Evolutionary conservation across 2,113 vertebrate genomes (phyloP).

Genomic region (Spermophilus dauricus): DNA sequence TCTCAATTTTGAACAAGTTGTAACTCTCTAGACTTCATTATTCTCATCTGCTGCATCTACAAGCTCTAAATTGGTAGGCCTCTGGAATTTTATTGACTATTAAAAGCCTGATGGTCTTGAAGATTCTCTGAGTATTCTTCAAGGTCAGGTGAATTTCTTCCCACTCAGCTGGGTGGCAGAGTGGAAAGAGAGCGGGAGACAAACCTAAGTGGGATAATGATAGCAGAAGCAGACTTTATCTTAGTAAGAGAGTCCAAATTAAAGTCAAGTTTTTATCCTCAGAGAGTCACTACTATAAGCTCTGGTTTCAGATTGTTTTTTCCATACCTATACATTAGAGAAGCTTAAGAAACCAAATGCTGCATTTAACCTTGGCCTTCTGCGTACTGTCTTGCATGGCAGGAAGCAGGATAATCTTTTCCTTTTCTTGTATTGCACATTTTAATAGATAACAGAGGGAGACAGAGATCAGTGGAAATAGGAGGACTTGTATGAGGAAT

Average conservation of each 20-base stretch:
- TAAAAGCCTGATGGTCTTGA: constrained; percentile 34
- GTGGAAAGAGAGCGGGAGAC: constrained; percentile 63
- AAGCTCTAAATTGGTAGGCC: background rate
- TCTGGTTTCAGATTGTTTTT: constrained; percentile 66
- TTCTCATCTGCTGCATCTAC: background rate
- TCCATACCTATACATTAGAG: constrained; percentile 76
- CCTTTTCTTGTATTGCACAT: constrained; percentile 65
- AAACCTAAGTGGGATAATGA: constrained; percentile 68
- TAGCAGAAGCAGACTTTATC: constrained; percentile 70
- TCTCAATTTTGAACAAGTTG: background rate
- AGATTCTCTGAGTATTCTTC: constrained; percentile 69
- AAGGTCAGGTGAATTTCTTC: constrained; percentile 81
- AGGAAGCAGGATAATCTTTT: constrained; percentile 75
- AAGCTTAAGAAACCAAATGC: constrained; percentile 81
- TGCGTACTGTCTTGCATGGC: background rate
- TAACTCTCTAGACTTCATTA: background rate
- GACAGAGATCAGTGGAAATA: constrained; percentile 16
- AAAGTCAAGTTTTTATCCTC: constrained; percentile 80
- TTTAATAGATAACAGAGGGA: constrained; percentile 73
- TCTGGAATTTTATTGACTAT: constrained; percentile 46
- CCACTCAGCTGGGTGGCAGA: constrained; percentile 74
- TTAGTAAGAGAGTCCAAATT: constrained; percentile 77
- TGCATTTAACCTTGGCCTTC: constrained; percentile 80
- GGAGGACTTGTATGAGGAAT: background rate
- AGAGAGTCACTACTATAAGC: constrained; percentile 30